Evolutionary conservation across 2,113 vertebrate species (phyloP).

Genomic region (Platysternon megacephalum): DNA sequence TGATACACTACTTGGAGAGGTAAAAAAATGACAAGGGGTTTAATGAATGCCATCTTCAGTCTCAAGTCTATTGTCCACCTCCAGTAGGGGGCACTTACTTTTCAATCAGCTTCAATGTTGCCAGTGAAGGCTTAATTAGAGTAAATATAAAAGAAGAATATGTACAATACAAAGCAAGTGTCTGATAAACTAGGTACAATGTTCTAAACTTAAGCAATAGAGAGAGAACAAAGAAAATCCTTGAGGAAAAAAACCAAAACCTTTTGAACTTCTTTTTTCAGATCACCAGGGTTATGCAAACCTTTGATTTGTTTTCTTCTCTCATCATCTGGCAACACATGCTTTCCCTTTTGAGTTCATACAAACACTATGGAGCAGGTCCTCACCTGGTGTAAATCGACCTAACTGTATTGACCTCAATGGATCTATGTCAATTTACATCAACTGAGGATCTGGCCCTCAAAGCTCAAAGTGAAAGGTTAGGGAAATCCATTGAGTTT

Average conservation of each 20-base stretch:
- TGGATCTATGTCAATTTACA: neutral
- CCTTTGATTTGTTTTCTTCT: neutral
- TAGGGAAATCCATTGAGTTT: neutral
- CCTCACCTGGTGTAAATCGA: neutral
- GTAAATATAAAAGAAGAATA: conserved; percentile 25
- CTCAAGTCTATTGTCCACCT: neutral
- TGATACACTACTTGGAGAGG: conserved; percentile 33
- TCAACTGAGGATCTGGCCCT: neutral
- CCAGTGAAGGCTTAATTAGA: conserved; percentile 33
- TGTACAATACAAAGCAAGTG: conserved; percentile 13
- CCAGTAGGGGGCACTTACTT: neutral
- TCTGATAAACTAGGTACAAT: neutral
- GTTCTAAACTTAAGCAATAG: neutral
- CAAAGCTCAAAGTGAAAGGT: neutral
- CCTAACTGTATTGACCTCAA: neutral
- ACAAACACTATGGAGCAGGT: neutral
- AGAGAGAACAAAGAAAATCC: neutral
- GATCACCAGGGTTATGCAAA: fast-evolving
- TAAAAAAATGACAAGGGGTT: conserved; percentile 1
- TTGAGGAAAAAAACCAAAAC: neutral
- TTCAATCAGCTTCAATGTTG: conserved; percentile 23
- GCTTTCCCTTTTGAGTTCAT: neutral
- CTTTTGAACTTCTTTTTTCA: neutral
- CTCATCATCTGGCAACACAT: neutral
- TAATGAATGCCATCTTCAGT: conserved; percentile 21